phyloP scores from a whole-genome alignment of 2,888 invertebrate genomes.

The Phlogophora meticulosa region DNA sequence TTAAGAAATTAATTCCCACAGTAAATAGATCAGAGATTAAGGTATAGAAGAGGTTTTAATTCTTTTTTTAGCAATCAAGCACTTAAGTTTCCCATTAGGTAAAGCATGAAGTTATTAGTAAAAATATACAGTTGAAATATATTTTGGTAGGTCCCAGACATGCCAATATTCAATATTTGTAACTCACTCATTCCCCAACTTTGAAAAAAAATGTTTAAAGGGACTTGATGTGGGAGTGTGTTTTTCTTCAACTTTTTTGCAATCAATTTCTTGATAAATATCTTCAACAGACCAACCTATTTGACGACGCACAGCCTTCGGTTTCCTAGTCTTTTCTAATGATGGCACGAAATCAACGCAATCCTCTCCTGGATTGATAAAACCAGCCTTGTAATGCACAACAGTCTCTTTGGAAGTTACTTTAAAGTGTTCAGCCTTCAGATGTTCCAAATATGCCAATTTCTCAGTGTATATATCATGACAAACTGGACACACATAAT shows the following conservation, averaged over 20 bases:
- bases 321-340: conserved; percentile 82
- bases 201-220: conserved; percentile 86
- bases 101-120: conserved; percentile 64
- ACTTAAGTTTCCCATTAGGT: conserved; percentile 59
- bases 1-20: not conserved
- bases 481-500: conserved; percentile 86
- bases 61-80: conserved; percentile 60
- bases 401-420: conserved; percentile 71
- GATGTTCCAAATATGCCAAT: conserved; percentile 81
- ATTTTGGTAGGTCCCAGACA: conserved; percentile 76
- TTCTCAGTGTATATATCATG: conserved; percentile 87
- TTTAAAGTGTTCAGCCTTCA: conserved; percentile 81
- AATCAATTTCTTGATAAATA: conserved; percentile 89
- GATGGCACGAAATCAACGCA: conserved; percentile 86
- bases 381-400: conserved; percentile 76
- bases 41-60: not conserved
- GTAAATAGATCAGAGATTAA: not conserved
- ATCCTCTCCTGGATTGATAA: conserved; percentile 77
- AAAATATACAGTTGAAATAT: conserved; percentile 41
- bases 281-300: conserved; percentile 90
- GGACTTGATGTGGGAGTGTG: conserved; percentile 86
- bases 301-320: conserved; percentile 85
- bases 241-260: conserved; percentile 83
- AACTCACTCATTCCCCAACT: conserved; percentile 89
- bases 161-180: conserved; percentile 79